These are phyloP conservation scores for Chionomys nivalis DNA, from an alignment of 2,113 vertebrate genomes.

Conservation along the genomic window DNA sequence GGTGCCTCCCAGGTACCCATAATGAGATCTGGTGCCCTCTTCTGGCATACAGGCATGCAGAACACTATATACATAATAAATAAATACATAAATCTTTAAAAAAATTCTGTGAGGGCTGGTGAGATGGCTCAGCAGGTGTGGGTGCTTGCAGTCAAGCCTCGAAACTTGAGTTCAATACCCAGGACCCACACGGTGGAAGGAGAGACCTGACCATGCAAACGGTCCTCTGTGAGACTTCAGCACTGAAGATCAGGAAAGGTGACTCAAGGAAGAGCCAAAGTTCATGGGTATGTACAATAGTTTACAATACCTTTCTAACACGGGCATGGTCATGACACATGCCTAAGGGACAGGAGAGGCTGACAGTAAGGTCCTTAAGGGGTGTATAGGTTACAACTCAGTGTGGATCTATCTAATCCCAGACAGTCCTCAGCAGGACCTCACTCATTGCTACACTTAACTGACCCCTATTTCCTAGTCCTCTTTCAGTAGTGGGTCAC, in stretches of 20 bases:
- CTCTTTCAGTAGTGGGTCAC: neutral
- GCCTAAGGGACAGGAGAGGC: neutral
- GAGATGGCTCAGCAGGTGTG: neutral
- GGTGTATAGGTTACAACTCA: neutral
- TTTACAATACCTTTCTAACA: neutral
- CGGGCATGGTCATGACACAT: neutral
- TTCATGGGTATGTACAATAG: neutral
- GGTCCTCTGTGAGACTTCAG: neutral
- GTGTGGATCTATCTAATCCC: neutral
- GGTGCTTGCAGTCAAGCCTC: neutral
- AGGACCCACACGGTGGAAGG: neutral
- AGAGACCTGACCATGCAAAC: neutral
- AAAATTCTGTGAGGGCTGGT: neutral
- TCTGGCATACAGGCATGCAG: too few species aligned
- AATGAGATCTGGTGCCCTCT: too few species aligned
- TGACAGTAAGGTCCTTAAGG: neutral
- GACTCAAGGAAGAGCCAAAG: neutral
- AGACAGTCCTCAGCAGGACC: neutral
- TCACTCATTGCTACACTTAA: neutral
- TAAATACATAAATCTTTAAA: too few species aligned
- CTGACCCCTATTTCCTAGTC: neutral
- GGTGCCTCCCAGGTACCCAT: too few species aligned
- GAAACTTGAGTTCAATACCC: neutral
- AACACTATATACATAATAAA: too few species aligned
- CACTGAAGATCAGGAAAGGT: neutral